A percentile compares a stretch with the other conserved stretches of the same genome.
phyloP scores from a whole-genome alignment of 1,140 invertebrate genomes.

The Artemia franciscana region DNA sequence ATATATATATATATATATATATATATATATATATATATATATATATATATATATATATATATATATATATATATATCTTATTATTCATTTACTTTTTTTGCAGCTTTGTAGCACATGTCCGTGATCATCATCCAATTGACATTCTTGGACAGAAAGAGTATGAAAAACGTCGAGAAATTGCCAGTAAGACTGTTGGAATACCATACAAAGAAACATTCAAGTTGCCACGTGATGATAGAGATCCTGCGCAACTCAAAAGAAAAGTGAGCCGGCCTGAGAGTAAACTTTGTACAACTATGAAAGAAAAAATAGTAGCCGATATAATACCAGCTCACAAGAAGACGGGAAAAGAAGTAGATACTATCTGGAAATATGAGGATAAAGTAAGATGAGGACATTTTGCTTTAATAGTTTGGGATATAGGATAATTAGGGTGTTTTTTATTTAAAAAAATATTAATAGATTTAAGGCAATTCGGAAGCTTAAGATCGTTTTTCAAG shows the following conservation, averaged over 20 bases:
- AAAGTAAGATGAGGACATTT: slow-evolving; percentile 57
- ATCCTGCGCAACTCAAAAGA: not conserved
- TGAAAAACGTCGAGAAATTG: slow-evolving; percentile 44
- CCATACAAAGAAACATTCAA: not conserved
- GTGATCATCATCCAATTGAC: slow-evolving; percentile 50
- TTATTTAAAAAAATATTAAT: no score
- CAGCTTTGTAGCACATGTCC: slow-evolving; percentile 69
- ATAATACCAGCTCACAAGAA: slow-evolving; percentile 57
- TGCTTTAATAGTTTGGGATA: not conserved
- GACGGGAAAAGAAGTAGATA: slow-evolving; percentile 64
- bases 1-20: no score
- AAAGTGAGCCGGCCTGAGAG: slow-evolving; percentile 21
- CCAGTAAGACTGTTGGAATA: slow-evolving; percentile 28
- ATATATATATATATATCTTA: no score
- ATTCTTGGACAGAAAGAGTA: slow-evolving; percentile 59
- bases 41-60: no score
- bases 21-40: no score
- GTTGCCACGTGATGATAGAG: not conserved
- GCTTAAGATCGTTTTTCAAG: no score
- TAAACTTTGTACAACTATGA: slow-evolving; percentile 51
- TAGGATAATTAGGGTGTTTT: not conserved
- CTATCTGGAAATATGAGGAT: slow-evolving; percentile 80
- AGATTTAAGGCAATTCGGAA: no score
- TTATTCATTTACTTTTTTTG: no score
- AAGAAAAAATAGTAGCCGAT: slow-evolving; percentile 61